Evolutionary conservation across 2,797 vertebrate genomes (phyloP), one percentile per base, ranked within the genome.

Genomic region (Falco novaeseelandiae): DNA sequence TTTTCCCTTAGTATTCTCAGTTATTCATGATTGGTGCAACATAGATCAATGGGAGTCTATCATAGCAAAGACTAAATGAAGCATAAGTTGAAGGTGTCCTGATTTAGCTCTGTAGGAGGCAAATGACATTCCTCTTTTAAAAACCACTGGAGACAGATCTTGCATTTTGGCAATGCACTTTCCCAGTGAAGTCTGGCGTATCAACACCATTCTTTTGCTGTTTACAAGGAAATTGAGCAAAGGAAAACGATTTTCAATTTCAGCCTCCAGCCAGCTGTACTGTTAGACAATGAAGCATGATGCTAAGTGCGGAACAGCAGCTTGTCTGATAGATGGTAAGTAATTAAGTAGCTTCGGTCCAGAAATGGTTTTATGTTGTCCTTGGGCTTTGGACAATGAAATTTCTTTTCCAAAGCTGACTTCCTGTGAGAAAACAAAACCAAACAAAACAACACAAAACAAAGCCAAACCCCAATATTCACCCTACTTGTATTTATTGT

Each of bases 141-240:
- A 83, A 91, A 69, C 52, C 69, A 40, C 72, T 78, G 69, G 51
- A 83, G 71, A 80, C 40, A 55, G 34, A 80, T 72, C 61, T 91
- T 0, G 0, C n/a, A 34, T 36, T 23, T 83, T 87, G 34, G 6
- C 32, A 95, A 48, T 51, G 16, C 52, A 69, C 59, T 93, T 85
- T 83, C 78, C n/a, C 71, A 38, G 69, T 83, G 83, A 85, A 92
- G 61, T 58, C 81, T 95, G 93, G 38, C 7, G 0, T 87, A 85
- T 85, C 82, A 90, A 81, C 86, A 87, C 90, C n/a, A 94, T 94
- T 95, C 74, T 93, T 92, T 81, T 80, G 58, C 86, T 95, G 78
- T 96, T 95, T 89, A 77, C 91, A 94, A 95, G 84, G 81, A 94
- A 95, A 97, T 87, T 95, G 95, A 94, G 95, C 87, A 94, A 91